Conservation (phyloP, 2,888 invertebrate genomes). For the Agrochola litura region DNA sequence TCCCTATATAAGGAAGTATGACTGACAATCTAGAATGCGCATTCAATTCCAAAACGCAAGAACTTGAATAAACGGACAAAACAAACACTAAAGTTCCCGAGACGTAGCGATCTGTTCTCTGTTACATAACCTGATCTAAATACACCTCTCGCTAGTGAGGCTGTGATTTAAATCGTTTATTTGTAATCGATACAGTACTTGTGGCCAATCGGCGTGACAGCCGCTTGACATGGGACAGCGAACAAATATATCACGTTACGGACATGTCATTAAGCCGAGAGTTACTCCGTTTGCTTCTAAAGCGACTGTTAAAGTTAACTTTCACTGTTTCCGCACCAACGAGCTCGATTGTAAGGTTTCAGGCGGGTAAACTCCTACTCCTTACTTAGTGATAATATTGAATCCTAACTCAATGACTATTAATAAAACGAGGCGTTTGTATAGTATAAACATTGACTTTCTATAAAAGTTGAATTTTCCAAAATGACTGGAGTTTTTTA, state of each 20-base stretch:
- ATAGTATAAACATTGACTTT: slow-evolving; percentile 37
- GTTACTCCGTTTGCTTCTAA: slow-evolving; percentile 50
- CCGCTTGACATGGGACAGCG: slow-evolving; percentile 59
- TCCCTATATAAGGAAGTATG: slow-evolving; percentile 34
- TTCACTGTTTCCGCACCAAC: slow-evolving; percentile 67
- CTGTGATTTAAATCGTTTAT: slow-evolving; percentile 61
- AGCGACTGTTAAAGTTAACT: slow-evolving; percentile 53
- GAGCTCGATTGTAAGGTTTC: slow-evolving; percentile 59
- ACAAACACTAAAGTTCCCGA: slow-evolving; percentile 33
- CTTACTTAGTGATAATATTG: slow-evolving; percentile 32
- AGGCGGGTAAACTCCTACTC: slow-evolving; percentile 55
- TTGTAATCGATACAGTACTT: slow-evolving; percentile 62
- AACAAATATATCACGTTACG: slow-evolving; percentile 69
- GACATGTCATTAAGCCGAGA: slow-evolving; percentile 64
- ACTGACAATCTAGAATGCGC: neutral
- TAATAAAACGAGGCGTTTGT: neutral
- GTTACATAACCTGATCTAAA: slow-evolving; percentile 58
- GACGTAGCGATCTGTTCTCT: slow-evolving; percentile 45
- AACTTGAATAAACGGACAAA: slow-evolving; percentile 32
- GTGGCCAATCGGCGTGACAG: slow-evolving; percentile 63
- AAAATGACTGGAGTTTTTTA: slow-evolving; percentile 34
- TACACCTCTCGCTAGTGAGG: slow-evolving; percentile 46
- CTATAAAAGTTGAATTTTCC: slow-evolving; percentile 22
- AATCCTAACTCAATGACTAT: slow-evolving; percentile 20
- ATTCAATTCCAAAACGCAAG: slow-evolving; percentile 25